Conservation (phyloP, 2,113 vertebrate genomes). For the Hemichromis elongatus region DNA sequence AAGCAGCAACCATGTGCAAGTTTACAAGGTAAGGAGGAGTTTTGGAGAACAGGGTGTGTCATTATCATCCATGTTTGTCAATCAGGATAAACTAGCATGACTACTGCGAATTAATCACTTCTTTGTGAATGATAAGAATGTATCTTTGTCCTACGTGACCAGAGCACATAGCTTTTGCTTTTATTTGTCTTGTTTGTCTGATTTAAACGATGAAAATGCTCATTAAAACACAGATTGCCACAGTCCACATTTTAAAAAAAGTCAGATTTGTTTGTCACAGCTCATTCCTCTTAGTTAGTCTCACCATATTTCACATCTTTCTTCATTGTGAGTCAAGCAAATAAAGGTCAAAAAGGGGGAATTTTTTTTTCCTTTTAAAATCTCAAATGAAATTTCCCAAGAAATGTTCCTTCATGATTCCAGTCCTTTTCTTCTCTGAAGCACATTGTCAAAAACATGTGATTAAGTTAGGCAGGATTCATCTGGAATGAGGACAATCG, state of each 20-base stretch:
- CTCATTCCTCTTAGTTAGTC: background rate
- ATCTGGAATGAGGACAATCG: background rate
- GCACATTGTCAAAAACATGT: background rate
- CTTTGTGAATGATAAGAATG: background rate
- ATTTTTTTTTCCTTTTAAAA: background rate
- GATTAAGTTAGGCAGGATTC: background rate
- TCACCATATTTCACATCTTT: background rate
- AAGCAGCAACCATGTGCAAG: constrained; percentile 99
- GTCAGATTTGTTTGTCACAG: background rate
- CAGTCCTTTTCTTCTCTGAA: background rate
- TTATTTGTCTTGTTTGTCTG: background rate
- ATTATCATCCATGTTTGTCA: background rate
- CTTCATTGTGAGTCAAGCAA: background rate
- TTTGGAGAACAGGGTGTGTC: background rate
- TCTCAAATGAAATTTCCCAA: background rate
- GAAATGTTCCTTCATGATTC: background rate
- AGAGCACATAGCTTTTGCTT: background rate
- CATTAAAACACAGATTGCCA: background rate
- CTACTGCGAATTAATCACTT: background rate
- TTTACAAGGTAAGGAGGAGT: constrained; percentile 88
- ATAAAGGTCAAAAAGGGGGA: background rate
- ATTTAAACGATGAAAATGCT: background rate
- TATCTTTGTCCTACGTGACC: background rate
- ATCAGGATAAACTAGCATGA: background rate
- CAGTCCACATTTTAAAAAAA: background rate